phyloP scores from a whole-genome alignment of 2,888 invertebrate genomes.

The Ceriagrion tenellum region DNA sequence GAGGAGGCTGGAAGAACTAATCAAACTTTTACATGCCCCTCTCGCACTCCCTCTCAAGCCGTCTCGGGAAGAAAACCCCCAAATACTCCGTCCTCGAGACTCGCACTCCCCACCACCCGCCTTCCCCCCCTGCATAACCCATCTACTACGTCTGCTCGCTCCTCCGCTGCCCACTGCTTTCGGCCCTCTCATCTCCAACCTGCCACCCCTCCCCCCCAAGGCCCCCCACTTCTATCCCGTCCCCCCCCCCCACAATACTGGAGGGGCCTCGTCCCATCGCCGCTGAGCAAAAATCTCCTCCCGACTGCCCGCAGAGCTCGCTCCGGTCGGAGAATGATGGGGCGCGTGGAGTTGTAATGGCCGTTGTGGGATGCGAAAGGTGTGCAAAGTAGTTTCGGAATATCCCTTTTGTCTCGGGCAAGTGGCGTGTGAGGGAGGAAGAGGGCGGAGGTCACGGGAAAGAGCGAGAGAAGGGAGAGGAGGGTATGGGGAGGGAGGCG shows the following conservation, averaged over 20 bases:
- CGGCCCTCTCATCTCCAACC: neutral
- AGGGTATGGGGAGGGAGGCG: neutral
- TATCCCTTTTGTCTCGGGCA: neutral
- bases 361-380: constrained; percentile 9
- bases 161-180: too few relatives aligned
- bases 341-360: neutral
- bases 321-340: neutral
- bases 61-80: neutral
- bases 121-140: neutral
- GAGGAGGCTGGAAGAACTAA: constrained; percentile 54
- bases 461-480: too few relatives aligned
- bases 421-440: neutral
- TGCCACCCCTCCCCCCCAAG: neutral
- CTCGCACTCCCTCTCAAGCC: neutral
- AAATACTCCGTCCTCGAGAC: neutral
- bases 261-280: neutral
- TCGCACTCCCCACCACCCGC: neutral
- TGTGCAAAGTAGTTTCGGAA: constrained; percentile 21
- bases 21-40: constrained; percentile 65
- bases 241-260: neutral
- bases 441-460: neutral
- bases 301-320: neutral
- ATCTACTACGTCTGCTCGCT: neutral
- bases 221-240: neutral
- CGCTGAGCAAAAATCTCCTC: neutral